phyloP scores from a whole-genome alignment of 2,797 vertebrate genomes.

The Labeo calbasu region DNA sequence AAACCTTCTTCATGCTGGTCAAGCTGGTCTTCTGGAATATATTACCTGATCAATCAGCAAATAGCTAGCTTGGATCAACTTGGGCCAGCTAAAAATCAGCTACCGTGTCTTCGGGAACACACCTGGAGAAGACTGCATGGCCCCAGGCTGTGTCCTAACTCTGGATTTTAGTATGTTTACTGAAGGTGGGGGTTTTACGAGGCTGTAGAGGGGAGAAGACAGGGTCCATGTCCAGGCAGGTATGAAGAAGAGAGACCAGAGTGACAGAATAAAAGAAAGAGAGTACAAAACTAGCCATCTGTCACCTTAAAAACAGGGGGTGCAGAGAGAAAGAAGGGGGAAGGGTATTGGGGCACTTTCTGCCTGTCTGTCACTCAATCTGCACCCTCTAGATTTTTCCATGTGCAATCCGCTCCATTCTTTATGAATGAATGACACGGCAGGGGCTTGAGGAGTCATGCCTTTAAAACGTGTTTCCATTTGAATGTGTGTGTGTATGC shows the following conservation, averaged over 20 bases:
- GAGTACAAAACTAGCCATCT: slow-evolving; percentile 60
- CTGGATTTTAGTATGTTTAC: slow-evolving; percentile 31
- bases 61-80: background rate
- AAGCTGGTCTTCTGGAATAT: too few relatives aligned
- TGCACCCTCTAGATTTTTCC: slow-evolving; percentile 65
- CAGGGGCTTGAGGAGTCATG: slow-evolving; percentile 58
- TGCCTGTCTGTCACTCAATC: slow-evolving; percentile 67
- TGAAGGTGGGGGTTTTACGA: slow-evolving; percentile 14
- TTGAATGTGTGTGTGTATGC: slow-evolving; percentile 39
- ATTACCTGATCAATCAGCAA: background rate
- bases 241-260: slow-evolving; percentile 36
- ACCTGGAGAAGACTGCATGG: slow-evolving; percentile 17
- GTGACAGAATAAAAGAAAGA: slow-evolving; percentile 58
- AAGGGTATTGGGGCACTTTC: slow-evolving; percentile 49
- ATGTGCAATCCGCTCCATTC: slow-evolving; percentile 65
- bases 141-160: slow-evolving; percentile 28
- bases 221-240: slow-evolving; percentile 55
- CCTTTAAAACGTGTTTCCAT: slow-evolving; percentile 57
- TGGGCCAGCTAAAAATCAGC: background rate
- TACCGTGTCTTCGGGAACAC: background rate
- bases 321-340: slow-evolving; percentile 35
- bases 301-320: slow-evolving; percentile 2
- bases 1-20: background rate
- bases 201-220: background rate
- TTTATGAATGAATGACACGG: slow-evolving; percentile 58